Conservation (phyloP, 2,113 vertebrate species). For the Hylia prasina region DNA sequence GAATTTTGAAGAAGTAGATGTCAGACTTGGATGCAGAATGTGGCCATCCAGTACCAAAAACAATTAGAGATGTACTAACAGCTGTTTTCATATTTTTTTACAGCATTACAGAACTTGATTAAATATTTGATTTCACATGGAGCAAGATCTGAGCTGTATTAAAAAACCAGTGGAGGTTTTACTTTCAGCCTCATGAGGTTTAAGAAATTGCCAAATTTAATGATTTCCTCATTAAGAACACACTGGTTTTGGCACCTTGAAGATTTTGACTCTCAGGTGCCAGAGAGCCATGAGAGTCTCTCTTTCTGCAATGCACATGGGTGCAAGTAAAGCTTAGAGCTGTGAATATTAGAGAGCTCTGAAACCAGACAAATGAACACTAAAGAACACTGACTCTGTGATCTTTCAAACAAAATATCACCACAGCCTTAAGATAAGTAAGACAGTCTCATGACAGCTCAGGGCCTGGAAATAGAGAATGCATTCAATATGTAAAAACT, state of each 20-base stretch:
- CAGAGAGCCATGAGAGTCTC: not conserved
- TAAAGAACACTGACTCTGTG: not conserved
- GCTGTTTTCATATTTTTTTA: not conserved
- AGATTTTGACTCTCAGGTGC: not conserved
- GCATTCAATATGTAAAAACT: not conserved
- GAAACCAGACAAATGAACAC: not conserved
- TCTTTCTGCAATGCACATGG: not conserved
- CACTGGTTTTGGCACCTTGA: not conserved
- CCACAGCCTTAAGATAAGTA: not conserved
- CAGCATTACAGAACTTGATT: not conserved
- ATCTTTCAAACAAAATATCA: slow-evolving; percentile 2
- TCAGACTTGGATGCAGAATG: not conserved
- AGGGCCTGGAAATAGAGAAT: not conserved
- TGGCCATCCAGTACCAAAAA: not conserved
- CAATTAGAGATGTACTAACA: not conserved
- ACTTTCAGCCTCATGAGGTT: not conserved
- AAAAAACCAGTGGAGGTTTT: not conserved
- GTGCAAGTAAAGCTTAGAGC: not conserved
- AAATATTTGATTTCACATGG: not conserved
- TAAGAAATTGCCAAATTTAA: not conserved
- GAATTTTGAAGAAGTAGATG: not conserved
- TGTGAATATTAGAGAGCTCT: not conserved
- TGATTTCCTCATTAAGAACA: not conserved
- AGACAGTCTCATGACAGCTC: not conserved
- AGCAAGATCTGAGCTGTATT: not conserved